Evolutionary conservation across 2,113 vertebrate species (phyloP), one percentile per base, ranked within the genome.

Genomic region (Maccullochella peelii): DNA sequence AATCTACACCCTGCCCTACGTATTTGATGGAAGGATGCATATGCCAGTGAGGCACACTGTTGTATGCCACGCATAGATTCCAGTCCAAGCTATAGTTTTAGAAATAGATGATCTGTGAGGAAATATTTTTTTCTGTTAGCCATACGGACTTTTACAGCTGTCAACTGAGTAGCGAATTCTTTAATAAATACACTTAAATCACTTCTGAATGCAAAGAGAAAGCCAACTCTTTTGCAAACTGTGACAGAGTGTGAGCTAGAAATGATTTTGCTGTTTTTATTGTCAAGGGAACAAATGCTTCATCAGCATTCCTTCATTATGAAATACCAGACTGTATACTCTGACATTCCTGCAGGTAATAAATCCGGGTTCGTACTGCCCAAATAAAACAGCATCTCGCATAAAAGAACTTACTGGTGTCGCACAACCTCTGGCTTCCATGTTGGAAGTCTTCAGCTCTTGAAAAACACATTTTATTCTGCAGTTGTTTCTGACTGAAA

Each of bases 1-100:
- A 71, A 36, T 54, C 73, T 55, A 33, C 42, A 47, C 8, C 6
- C 65, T 15, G 3, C 47, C 38, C 71, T 12, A 25, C 3, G 20
- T 68, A 30, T 82, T 33, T 9, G n/a, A 73, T 44, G 30, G 20
- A 73, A 63, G 11, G 59, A 77, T 49, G 49, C 27, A 80, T 50
- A 83, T 75, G 90, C 85, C 91, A 89, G 85, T 11, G 79, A 76
- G 84, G 77, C 57, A 44, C 50, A 40, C 20, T 50, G 61, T 66
- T 80, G 25, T 55, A 54, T 33, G 84, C 73, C 82, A 83, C 62
- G 59, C 23, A n/a, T 80, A 70, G 71, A 79, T 65, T 71, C 15
- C 23, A 36, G 52, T 74, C 52, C 33, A 69, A 69, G 68, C 38
- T 83, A 8, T 54, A 58, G 49, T 68, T 70, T 16, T 67, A 77